These are phyloP conservation scores for Cerastoderma edule DNA, from an alignment of 2,888 invertebrate genomes.

Conservation along the genomic window DNA sequence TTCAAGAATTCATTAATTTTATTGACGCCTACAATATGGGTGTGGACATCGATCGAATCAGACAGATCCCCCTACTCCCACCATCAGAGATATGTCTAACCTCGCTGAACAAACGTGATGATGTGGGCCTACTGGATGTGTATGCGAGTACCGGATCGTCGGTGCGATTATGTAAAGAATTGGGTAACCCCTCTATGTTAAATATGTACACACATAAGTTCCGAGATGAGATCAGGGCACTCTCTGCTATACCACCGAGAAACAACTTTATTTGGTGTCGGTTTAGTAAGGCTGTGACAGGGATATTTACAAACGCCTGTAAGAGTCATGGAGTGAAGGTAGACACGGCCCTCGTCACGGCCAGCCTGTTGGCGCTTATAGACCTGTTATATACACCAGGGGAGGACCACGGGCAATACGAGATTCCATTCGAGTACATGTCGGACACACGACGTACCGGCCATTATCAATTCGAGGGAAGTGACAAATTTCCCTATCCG, in stretches of 20 bases:
- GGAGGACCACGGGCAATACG: neutral
- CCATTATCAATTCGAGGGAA: conserved; percentile 1
- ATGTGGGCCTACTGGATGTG: neutral
- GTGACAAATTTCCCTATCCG: conserved; percentile 26
- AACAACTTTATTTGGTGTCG: conserved; percentile 43
- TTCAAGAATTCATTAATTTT: conserved; percentile 53
- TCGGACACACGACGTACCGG: conserved; percentile 41
- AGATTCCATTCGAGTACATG: conserved; percentile 55
- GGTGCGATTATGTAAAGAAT: conserved; percentile 30
- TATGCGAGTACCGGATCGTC: neutral
- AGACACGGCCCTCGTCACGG: conserved; percentile 40
- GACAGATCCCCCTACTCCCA: conserved; percentile 45
- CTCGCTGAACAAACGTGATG: neutral
- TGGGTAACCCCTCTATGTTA: conserved; percentile 16
- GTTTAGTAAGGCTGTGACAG: conserved; percentile 30
- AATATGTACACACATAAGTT: conserved; percentile 42
- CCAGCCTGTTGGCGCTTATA: conserved; percentile 41
- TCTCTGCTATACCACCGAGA: conserved; percentile 10
- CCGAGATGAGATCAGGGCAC: conserved; percentile 30
- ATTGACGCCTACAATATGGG: conserved; percentile 40
- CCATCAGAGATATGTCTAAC: conserved; percentile 43
- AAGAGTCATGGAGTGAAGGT: conserved; percentile 12
- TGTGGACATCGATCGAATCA: conserved; percentile 2
- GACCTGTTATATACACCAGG: conserved; percentile 41
- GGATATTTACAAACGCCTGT: conserved; percentile 24